Percentiles rank a stretch among this genome's conserved stretches.
These are phyloP conservation scores for Cisticola juncidis DNA, from an alignment of 2,113 vertebrate genomes.

Conservation along the genomic window DNA sequence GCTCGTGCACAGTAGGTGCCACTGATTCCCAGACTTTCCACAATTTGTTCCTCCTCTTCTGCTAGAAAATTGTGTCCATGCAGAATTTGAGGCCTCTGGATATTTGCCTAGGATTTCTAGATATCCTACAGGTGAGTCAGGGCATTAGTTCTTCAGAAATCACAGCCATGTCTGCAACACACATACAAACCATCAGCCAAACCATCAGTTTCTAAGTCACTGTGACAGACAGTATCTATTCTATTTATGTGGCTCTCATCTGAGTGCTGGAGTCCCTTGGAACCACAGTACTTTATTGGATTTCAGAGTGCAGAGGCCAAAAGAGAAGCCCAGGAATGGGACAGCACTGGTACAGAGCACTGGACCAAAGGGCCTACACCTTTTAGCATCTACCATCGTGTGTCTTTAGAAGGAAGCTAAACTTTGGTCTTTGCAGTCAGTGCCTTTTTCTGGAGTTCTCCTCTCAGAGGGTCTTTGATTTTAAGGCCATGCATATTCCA, in stretches of 20 bases:
- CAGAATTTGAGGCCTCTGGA: background rate
- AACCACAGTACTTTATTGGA: background rate
- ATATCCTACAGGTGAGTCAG: background rate
- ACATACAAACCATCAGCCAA: background rate
- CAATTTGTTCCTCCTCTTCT: background rate
- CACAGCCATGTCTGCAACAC: background rate
- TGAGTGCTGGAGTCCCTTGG: background rate
- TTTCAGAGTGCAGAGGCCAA: background rate
- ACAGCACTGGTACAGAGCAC: background rate
- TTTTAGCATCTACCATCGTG: background rate
- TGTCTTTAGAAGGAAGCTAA: background rate
- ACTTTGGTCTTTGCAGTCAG: background rate
- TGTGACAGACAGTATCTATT: background rate
- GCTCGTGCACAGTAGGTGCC: background rate
- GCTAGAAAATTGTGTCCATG: background rate
- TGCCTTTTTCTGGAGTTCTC: background rate
- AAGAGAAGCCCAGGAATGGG: background rate
- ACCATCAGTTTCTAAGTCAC: background rate
- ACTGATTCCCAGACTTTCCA: background rate
- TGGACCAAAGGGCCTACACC: background rate
- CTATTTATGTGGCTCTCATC: background rate
- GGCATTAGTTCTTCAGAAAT: background rate
- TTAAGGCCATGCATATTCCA: background rate
- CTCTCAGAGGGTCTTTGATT: slow-evolving; percentile 14
- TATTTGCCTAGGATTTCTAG: background rate